Percentiles rank a stretch among this genome's conserved stretches.
phyloP scores from a whole-genome alignment of 2,797 vertebrate genomes.

The Neoniphon sammara region DNA sequence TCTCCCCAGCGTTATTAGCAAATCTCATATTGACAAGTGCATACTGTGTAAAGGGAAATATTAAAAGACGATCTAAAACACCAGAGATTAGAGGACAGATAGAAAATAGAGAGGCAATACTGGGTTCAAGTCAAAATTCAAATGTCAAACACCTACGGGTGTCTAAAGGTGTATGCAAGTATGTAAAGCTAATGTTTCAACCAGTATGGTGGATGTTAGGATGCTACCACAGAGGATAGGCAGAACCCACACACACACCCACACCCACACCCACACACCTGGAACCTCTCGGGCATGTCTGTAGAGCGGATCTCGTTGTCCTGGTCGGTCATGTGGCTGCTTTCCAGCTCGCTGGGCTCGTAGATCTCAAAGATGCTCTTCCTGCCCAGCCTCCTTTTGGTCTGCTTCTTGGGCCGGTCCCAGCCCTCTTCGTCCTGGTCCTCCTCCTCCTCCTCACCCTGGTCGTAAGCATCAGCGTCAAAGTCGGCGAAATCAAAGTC shows the following conservation, averaged over 20 bases:
- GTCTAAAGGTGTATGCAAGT: too few species aligned
- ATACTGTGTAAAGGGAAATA: too few species aligned
- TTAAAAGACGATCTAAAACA: too few species aligned
- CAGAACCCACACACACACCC: not conserved
- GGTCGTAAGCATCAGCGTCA: constrained; percentile 91
- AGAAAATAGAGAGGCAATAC: too few species aligned
- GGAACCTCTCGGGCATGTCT: constrained; percentile 98
- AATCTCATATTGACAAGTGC: too few species aligned
- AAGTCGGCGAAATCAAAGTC: constrained; percentile 98
- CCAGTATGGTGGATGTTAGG: too few species aligned
- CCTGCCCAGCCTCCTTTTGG: constrained; percentile 93
- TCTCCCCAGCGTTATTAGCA: too few species aligned
- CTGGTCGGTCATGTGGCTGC: constrained; percentile 98
- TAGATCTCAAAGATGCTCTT: constrained; percentile 99
- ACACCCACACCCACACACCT: constrained; percentile 81
- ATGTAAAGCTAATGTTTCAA: too few species aligned
- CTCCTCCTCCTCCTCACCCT: constrained; percentile 96
- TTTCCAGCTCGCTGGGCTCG: constrained; percentile 97
- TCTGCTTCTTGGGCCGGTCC: constrained; percentile 94
- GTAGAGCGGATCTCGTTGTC: constrained; percentile 98
- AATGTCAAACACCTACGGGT: too few species aligned
- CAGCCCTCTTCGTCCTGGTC: constrained; percentile 93
- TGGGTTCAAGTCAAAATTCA: too few species aligned
- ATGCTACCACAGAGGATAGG: too few species aligned
- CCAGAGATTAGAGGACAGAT: too few species aligned